Evolutionary conservation across 2,113 vertebrate species (phyloP).

Genomic region (Toxotes jaculatrix): DNA sequence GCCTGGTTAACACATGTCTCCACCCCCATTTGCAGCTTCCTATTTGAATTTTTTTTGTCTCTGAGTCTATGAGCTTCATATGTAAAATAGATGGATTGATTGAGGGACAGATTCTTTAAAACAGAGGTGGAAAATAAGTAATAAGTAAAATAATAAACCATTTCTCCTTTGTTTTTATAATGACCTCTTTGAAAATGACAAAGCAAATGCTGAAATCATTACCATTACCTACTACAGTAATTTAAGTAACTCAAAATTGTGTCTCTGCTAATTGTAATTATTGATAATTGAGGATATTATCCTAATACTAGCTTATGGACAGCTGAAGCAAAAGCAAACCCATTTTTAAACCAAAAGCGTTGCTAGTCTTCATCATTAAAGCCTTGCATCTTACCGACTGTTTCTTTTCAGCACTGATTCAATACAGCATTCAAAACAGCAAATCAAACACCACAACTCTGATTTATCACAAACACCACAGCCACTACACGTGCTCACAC

Average conservation of each 20-base stretch:
- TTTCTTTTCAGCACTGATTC: too few species aligned
- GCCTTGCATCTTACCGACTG: background rate
- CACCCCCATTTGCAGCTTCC: background rate
- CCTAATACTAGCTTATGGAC: background rate
- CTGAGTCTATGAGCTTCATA: too few species aligned
- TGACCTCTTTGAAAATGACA: background rate
- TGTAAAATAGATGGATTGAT: slow-evolving; percentile 1
- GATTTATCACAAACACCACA: slow-evolving; percentile 12
- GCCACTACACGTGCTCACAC: slow-evolving; percentile 16
- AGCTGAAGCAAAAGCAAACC: background rate
- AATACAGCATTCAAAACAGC: too few species aligned
- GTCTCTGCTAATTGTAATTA: background rate
- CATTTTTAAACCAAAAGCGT: background rate
- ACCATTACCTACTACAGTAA: too few species aligned
- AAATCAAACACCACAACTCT: slow-evolving; percentile 33
- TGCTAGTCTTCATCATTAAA: background rate
- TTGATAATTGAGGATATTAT: background rate
- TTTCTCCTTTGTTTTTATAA: background rate
- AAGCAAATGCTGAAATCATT: background rate
- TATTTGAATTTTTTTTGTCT: too few species aligned
- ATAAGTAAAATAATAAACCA: too few species aligned
- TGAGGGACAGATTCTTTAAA: background rate
- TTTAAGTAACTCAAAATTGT: background rate
- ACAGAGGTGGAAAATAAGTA: too few species aligned
- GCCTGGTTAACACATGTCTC: background rate